Base-by-base conservation (phyloP, 2,888 invertebrate genomes). In the Acanthosepion lycidas region DNA sequence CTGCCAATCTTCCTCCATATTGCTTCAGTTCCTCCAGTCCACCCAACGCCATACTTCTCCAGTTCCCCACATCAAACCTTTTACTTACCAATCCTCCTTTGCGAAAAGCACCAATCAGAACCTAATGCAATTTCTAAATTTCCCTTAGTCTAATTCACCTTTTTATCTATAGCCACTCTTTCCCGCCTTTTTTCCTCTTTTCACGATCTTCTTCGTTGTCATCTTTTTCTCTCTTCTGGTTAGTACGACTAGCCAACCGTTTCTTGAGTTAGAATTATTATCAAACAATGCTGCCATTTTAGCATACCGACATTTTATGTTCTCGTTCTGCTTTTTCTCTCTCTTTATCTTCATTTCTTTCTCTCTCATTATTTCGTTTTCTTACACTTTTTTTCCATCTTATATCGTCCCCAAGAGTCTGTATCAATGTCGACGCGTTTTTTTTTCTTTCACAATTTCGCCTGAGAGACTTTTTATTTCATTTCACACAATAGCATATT, bases 41-140 rank as follows among this genome's bases (percentile, higher is more conserved):
- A n/a, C 78, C 33, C n/a, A 15, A 59, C 20, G 26, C 59, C 23
- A 6, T 20, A 18, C 59, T 59, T 59, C 6, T 23, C 59, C 59
- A 20, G 23, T 59, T 59, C 59, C 20, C 59, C 78, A 33, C 78
- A n/a, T 78, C 78, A n/a, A 78, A 78, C 78, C n/a, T 78, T 78
- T n/a, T 78, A n/a, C n/a, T 78, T 78, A 78, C 78, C 78, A 78
- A n/a, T 78, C 78, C 78, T n/a, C 33, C 78, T 15, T 33, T 33
- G 78, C n/a, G 15, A 78, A 33, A 78, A 78, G 78, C n/a, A 78
- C 78, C 78, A 78, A 78, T 78, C 78, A 78, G n/a, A 78, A 78
- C n/a, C n/a, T 78, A 78, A 78, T 78, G 78, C 78, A 78, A 78
- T 78, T 78, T 78, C 78, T n/a, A 78, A 78, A 78, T n/a, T 78